A percentile compares a stretch with the other conserved stretches of the same genome.
These are phyloP conservation scores for Tapirus indicus DNA, from an alignment of 2,797 vertebrate genomes.

Conservation along the genomic window DNA sequence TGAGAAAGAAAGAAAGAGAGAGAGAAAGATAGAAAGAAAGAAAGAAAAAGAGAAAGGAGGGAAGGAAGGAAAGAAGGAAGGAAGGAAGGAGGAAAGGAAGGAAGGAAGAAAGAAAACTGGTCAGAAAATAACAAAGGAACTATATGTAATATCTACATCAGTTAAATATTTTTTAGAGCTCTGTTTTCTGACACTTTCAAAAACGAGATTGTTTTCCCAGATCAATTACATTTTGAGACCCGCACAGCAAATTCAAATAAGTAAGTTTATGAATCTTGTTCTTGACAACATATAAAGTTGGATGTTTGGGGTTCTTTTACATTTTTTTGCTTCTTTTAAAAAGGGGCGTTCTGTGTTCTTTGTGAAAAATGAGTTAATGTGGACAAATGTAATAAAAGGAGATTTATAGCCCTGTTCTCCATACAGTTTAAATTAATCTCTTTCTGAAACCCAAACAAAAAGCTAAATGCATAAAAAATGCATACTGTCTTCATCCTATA, in stretches of 20 bases:
- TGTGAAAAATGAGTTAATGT: constrained; percentile 78
- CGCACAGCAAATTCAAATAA: constrained; percentile 65
- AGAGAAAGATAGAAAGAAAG: rapidly evolving
- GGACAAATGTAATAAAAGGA: constrained; percentile 69
- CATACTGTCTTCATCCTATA: constrained; percentile 67
- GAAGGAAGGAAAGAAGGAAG: rapidly evolving
- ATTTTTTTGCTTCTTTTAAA: constrained; percentile 58
- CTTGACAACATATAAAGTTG: constrained; percentile 55
- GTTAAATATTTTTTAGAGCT: neutral
- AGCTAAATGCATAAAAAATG: constrained; percentile 46
- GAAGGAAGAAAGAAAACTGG: too few relatives aligned
- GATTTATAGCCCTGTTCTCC: constrained; percentile 72
- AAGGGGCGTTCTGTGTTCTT: constrained; percentile 57
- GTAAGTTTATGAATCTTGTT: constrained; percentile 31
- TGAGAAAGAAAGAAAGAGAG: neutral
- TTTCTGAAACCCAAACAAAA: constrained; percentile 76
- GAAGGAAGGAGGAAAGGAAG: too few relatives aligned
- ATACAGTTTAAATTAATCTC: constrained; percentile 76
- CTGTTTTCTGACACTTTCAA: constrained; percentile 1
- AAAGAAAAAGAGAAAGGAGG: too few relatives aligned
- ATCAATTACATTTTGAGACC: constrained; percentile 36
- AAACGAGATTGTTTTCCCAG: constrained; percentile 26
- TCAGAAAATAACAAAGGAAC: neutral
- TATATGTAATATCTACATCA: neutral
- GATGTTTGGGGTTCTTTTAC: neutral